Conservation (phyloP, 92 coral and sea anemone genomes). For the Virgularia gustaviana region DNA sequence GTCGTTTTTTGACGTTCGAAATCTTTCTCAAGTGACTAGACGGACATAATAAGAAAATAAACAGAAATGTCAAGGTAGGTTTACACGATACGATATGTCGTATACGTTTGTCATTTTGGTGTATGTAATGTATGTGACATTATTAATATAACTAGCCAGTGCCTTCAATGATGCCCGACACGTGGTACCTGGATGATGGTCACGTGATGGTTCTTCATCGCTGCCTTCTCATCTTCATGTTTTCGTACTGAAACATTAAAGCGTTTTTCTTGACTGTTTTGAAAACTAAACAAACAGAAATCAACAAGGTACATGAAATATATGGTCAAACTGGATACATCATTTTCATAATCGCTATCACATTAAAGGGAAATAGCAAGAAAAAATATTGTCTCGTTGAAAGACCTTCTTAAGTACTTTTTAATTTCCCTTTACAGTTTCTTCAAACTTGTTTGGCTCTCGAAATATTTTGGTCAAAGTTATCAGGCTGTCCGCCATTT, state of each 20-base stretch:
- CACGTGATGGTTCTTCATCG: conserved; percentile 75
- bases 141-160: neutral
- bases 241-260: conserved; percentile 57
- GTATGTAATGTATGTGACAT: neutral
- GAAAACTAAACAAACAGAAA: conserved; percentile 49
- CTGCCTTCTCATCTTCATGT: conserved; percentile 73
- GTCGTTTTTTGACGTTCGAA: conserved; percentile 80
- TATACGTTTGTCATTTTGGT: neutral
- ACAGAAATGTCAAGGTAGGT: neutral
- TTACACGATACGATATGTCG: neutral
- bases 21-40: conserved; percentile 84
- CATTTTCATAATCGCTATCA: no score
- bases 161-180: neutral
- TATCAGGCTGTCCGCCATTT: no score
- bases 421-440: no score
- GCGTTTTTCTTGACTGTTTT: conserved; percentile 63
- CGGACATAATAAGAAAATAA: no score
- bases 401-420: no score
- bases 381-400: no score
- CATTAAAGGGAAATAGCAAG: no score
- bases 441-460: no score
- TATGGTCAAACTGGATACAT: no score
- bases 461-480: no score
- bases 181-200: conserved; percentile 71
- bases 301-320: no score